Evolutionary conservation across 2,888 invertebrate species (phyloP).

Genomic region (Acleris sparsana): DNA sequence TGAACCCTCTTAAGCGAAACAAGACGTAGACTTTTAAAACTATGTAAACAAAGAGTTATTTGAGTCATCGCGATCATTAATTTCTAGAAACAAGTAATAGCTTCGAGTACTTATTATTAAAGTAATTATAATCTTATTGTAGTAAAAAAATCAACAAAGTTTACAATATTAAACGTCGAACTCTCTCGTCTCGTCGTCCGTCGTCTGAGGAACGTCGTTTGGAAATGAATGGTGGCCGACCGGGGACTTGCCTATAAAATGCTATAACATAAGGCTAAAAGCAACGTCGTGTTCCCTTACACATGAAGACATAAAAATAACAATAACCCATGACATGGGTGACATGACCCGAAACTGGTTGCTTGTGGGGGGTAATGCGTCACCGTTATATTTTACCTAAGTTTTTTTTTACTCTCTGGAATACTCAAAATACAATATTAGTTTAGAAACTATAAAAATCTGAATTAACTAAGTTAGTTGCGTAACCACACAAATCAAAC

Average conservation of each 20-base stretch:
- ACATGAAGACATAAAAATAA: constrained; percentile 14
- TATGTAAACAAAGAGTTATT: constrained; percentile 12
- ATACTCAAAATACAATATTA: no score
- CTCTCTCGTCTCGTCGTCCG: no score
- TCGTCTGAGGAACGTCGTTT: no score
- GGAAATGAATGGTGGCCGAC: constrained; percentile 16
- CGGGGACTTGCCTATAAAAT: constrained; percentile 21
- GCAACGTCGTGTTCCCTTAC: constrained; percentile 20
- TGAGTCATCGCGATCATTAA: constrained; percentile 9
- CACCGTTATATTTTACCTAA: no score
- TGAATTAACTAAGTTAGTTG: no score
- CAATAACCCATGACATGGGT: neutral
- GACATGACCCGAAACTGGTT: no score
- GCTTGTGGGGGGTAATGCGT: no score
- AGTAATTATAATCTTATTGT: neutral
- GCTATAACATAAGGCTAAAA: constrained; percentile 26
- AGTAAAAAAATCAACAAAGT: constrained; percentile 1
- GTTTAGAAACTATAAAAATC: no score
- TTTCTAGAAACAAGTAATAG: neutral
- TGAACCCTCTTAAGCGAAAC: no score
- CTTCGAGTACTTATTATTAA: neutral
- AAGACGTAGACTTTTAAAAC: neutral
- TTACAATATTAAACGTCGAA: constrained; percentile 11
- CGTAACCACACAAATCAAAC: neutral
- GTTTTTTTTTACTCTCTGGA: no score